These are phyloP conservation scores for Aegotheles bennettii DNA, from an alignment of 2,113 vertebrate species.

Conservation along the genomic window DNA sequence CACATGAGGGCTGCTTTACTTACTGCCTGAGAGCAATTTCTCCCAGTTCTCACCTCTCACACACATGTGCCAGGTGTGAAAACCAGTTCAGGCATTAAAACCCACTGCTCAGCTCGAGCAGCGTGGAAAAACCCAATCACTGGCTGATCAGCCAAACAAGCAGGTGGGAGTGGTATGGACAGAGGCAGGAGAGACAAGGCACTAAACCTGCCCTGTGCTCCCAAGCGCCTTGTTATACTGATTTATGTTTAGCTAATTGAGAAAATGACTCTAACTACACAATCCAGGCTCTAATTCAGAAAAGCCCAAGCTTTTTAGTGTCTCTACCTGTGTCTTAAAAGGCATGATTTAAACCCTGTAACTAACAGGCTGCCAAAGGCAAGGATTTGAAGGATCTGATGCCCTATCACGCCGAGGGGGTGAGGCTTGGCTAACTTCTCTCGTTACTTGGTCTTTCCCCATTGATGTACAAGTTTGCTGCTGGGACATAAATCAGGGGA, in stretches of 20 bases:
- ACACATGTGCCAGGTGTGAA: neutral
- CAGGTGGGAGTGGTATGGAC: slow-evolving; percentile 21
- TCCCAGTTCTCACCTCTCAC: neutral
- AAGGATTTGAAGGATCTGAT: slow-evolving; percentile 67
- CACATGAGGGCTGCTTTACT: neutral
- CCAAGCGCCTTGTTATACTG: slow-evolving; percentile 69
- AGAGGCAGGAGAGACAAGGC: slow-evolving; percentile 8
- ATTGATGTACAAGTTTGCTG: slow-evolving; percentile 66
- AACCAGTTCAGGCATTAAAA: neutral
- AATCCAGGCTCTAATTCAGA: slow-evolving; percentile 62
- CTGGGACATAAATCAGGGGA: slow-evolving; percentile 81
- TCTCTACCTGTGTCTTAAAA: slow-evolving; percentile 60
- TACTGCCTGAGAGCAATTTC: neutral
- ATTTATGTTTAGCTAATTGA: slow-evolving; percentile 75
- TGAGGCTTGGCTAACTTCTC: slow-evolving; percentile 61
- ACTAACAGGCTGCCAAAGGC: slow-evolving; percentile 66
- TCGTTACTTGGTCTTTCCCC: slow-evolving; percentile 77
- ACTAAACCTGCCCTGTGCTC: slow-evolving; percentile 37
- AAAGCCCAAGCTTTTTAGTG: slow-evolving; percentile 59
- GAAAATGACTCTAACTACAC: slow-evolving; percentile 71
- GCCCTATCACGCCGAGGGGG: slow-evolving; percentile 6
- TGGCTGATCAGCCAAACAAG: neutral
- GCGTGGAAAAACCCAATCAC: slow-evolving; percentile 33
- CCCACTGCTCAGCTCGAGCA: neutral
- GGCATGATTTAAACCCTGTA: slow-evolving; percentile 69